These are phyloP conservation scores for Thamnophis sirtalis DNA, from an alignment of 2,113 vertebrate species.

Conservation along the genomic window DNA sequence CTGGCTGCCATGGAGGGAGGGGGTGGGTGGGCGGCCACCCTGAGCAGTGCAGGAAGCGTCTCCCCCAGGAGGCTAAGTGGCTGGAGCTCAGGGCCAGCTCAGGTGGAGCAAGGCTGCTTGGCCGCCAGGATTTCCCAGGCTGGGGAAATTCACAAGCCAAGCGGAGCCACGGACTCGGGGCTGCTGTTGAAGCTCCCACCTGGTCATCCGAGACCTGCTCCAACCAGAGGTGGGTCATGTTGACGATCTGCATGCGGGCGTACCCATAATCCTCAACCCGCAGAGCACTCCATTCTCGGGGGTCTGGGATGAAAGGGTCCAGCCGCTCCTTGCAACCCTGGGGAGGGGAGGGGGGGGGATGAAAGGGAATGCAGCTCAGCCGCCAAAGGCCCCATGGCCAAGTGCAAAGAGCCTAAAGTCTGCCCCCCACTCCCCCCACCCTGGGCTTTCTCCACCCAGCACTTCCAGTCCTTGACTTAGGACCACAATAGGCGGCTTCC, in stretches of 20 bases:
- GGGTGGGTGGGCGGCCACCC: background rate
- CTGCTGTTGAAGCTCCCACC: slow-evolving; percentile 59
- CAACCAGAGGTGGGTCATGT: slow-evolving; percentile 78
- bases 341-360: no score
- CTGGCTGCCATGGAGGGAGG: background rate
- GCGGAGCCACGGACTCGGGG: rapidly evolving
- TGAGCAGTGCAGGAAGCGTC: background rate
- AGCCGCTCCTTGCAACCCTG: slow-evolving; percentile 83
- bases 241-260: slow-evolving; percentile 77
- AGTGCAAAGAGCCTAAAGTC: background rate
- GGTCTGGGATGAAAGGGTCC: slow-evolving; percentile 75
- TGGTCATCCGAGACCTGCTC: slow-evolving; percentile 89
- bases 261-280: slow-evolving; percentile 83
- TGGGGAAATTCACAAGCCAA: background rate
- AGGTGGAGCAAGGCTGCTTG: background rate
- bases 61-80: background rate
- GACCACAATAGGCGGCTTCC: background rate
- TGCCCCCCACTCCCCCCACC: background rate
- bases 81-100: background rate
- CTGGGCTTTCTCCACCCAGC: background rate
- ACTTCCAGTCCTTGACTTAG: background rate
- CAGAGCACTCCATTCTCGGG: slow-evolving; percentile 80
- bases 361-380: background rate
- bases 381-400: rapidly evolving
- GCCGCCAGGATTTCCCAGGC: background rate